Conservation (phyloP, 2,888 invertebrate genomes). For the Colletes collaris region DNA sequence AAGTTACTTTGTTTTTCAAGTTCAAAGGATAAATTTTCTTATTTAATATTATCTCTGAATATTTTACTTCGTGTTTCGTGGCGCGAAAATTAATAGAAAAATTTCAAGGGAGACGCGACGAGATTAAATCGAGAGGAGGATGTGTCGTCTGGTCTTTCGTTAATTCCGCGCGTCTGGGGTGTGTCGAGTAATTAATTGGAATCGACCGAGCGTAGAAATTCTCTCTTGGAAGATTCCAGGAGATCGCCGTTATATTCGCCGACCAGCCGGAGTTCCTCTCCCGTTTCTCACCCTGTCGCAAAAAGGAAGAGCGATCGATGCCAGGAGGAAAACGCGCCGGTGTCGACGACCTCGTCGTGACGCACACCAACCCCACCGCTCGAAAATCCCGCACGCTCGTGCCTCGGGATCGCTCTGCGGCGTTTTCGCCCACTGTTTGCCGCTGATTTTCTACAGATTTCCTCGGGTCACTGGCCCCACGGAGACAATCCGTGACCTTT, state of each 20-base stretch:
- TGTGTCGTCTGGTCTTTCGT: not conserved
- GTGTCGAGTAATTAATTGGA: conserved; percentile 34
- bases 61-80: too few relatives aligned
- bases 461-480: conserved; percentile 29
- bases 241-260: conserved; percentile 7
- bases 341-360: conserved; percentile 57
- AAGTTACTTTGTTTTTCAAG: too few relatives aligned
- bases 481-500: not conserved
- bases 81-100: too few relatives aligned
- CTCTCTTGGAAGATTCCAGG: conserved; percentile 30
- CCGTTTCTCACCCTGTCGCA: conserved; percentile 25
- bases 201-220: conserved; percentile 14
- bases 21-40: too few relatives aligned
- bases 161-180: conserved; percentile 10
- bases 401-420: conserved; percentile 38
- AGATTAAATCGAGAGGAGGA: not conserved
- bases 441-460: conserved; percentile 18
- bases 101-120: too few relatives aligned
- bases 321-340: conserved; percentile 50
- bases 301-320: conserved; percentile 56
- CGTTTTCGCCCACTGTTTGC: conserved; percentile 31
- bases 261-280: not conserved
- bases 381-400: conserved; percentile 20
- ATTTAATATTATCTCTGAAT: too few relatives aligned
- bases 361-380: conserved; percentile 39